Evolutionary conservation across 2,797 vertebrate species (phyloP).

Genomic region (Neosalanx taihuensis): DNA sequence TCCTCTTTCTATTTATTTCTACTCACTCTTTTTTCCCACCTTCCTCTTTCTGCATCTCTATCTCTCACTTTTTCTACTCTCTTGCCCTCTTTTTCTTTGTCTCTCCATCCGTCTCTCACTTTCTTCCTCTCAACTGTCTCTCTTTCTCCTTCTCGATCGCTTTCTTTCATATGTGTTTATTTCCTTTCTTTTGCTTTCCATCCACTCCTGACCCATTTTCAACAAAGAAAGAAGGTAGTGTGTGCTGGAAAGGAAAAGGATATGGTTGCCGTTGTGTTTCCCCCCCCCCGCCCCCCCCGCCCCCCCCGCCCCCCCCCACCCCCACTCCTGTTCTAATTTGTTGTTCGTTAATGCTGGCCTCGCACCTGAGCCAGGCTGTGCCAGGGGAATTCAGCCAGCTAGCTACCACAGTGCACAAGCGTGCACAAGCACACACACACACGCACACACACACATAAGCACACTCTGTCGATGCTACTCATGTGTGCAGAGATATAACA

Average conservation of each 20-base stretch:
- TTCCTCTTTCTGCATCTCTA: constrained; percentile 15
- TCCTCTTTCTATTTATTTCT: constrained; percentile 17
- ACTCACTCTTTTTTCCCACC: constrained; percentile 33
- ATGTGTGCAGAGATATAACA: background rate
- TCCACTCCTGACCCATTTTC: constrained; percentile 76
- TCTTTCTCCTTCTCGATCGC: constrained; percentile 27
- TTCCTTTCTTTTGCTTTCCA: constrained; percentile 27
- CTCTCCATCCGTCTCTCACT: background rate
- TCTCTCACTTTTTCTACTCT: constrained; percentile 24
- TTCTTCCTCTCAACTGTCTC: background rate
- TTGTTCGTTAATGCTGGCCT: constrained; percentile 72
- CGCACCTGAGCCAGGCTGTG: constrained; percentile 71
- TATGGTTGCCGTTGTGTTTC: constrained; percentile 58
- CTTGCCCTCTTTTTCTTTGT: constrained; percentile 5
- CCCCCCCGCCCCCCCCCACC: constrained; percentile 29
- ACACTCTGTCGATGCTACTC: background rate
- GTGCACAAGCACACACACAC: constrained; percentile 21
- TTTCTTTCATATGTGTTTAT: background rate
- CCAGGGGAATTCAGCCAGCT: constrained; percentile 55
- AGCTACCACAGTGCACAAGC: constrained; percentile 41
- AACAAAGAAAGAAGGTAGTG: constrained; percentile 55
- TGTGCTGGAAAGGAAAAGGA: constrained; percentile 64
- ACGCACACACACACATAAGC: constrained; percentile 8
- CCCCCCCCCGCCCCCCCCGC: constrained; percentile 29
- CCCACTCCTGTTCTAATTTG: constrained; percentile 66